These are phyloP conservation scores for Aythya baeri DNA, from an alignment of 2,113 vertebrate genomes.

Conservation along the genomic window DNA sequence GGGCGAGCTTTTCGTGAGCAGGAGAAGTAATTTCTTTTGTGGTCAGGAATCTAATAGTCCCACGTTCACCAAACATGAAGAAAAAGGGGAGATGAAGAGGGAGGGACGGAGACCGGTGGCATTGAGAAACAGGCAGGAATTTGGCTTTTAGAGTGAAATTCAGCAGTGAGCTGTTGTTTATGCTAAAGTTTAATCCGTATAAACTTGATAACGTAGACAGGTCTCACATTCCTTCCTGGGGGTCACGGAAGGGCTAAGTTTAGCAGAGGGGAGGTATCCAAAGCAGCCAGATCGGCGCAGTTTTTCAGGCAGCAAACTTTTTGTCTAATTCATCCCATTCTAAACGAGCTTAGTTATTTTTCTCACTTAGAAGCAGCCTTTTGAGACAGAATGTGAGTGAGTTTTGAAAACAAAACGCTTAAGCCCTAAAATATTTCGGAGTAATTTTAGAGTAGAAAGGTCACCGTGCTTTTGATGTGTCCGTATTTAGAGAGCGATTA, in stretches of 20 bases:
- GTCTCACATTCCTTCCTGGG: conserved; percentile 44
- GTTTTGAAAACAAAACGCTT: conserved; percentile 24
- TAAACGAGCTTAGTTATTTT: not conserved
- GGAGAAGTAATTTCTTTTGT: conserved; percentile 52
- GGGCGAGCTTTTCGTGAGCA: conserved; percentile 20
- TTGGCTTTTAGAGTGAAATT: conserved; percentile 38
- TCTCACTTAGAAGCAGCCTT: not conserved
- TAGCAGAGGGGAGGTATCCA: conserved; percentile 20
- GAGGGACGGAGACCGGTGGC: not conserved
- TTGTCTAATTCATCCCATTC: not conserved
- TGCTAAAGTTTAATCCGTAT: conserved; percentile 59
- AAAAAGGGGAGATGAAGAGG: not conserved
- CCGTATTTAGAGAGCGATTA: conserved; percentile 40
- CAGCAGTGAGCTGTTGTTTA: conserved; percentile 46
- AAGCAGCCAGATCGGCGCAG: not conserved
- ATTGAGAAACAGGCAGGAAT: conserved; percentile 55
- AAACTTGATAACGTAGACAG: conserved; percentile 60
- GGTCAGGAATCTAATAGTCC: conserved; percentile 48
- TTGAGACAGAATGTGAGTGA: not conserved
- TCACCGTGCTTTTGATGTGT: conserved; percentile 8
- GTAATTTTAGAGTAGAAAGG: conserved; percentile 56
- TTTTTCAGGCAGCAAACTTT: conserved; percentile 17
- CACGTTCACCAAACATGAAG: not conserved
- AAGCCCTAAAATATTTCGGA: conserved; percentile 18
- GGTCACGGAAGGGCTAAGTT: conserved; percentile 63